Percentiles rank a stretch among this genome's conserved stretches.
Conservation (phyloP, 2,888 invertebrate species). For the Cephus rjabovi region DNA sequence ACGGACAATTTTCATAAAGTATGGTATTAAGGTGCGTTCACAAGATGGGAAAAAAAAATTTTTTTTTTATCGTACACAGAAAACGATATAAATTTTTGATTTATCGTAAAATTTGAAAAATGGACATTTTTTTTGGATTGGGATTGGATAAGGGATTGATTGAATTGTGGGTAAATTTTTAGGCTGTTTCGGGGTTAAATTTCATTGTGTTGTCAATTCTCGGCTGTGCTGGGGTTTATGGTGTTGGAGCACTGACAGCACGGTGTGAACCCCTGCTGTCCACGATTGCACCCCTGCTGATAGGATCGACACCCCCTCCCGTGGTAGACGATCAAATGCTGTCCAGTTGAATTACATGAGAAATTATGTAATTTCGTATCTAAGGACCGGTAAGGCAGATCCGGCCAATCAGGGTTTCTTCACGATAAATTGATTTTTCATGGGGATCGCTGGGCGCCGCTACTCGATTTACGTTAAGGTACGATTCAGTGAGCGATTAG, state of each 20-base stretch:
- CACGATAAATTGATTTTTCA: neutral
- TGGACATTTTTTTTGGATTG: neutral
- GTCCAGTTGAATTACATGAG: slow-evolving; percentile 19
- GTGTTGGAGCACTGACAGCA: slow-evolving; percentile 1
- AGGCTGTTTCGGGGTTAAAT: neutral
- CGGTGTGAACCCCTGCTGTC: slow-evolving; percentile 16
- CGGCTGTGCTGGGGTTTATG: neutral
- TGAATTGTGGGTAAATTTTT: neutral
- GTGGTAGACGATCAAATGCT: slow-evolving; percentile 19
- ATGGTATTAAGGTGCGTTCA: neutral
- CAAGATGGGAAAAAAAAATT: neutral
- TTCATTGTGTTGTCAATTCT: neutral
- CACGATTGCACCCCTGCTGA: slow-evolving; percentile 15
- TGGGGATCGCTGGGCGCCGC: neutral
- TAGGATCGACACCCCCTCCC: slow-evolving; percentile 13
- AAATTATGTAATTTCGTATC: slow-evolving; percentile 14
- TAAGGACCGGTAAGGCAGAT: neutral
- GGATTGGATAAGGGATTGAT: neutral
- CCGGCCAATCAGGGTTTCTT: neutral
- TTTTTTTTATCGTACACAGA: neutral
- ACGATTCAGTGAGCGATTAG: neutral
- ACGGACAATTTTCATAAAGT: neutral
- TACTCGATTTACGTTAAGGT: neutral
- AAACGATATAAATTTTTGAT: neutral
- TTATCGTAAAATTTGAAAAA: neutral